Percentiles rank a stretch among this genome's conserved stretches.
phyloP scores from a whole-genome alignment of 1,140 invertebrate genomes.

The Harpegnathos saltator region DNA sequence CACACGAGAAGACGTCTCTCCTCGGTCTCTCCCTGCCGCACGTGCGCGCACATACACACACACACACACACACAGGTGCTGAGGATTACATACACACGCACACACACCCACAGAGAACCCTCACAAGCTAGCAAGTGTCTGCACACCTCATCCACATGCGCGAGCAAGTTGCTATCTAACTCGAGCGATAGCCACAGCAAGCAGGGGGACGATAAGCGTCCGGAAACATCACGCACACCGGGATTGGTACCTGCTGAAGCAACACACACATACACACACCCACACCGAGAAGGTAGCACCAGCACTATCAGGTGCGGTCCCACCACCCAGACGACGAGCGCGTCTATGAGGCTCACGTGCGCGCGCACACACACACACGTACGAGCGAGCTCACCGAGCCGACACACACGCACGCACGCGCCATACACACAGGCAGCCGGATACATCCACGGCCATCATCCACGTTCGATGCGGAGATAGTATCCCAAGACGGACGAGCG shows the following conservation, averaged over 20 bases:
- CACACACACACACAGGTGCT: background rate
- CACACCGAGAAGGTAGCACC: background rate
- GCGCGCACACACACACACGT: too few relatives aligned
- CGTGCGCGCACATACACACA: slow-evolving; percentile 5
- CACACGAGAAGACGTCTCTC: slow-evolving; percentile 30
- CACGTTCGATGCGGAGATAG: slow-evolving; percentile 42
- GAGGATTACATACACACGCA: background rate
- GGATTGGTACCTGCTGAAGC: background rate
- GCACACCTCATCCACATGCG: slow-evolving; percentile 23
- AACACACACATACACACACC: background rate
- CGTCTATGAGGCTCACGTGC: background rate
- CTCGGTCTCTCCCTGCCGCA: slow-evolving; percentile 59
- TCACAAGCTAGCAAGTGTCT: slow-evolving; percentile 18
- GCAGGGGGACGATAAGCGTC: slow-evolving; percentile 25
- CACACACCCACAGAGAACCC: slow-evolving; percentile 16
- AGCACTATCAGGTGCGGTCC: background rate
- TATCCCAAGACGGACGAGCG: slow-evolving; percentile 2
- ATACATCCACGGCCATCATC: too few relatives aligned
- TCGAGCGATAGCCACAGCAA: background rate
- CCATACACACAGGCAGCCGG: background rate
- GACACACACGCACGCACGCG: background rate
- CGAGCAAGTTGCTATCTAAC: background rate
- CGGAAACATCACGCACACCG: background rate
- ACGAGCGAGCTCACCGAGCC: background rate
- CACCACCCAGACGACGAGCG: background rate